Conservation (phyloP, 92 coral and sea anemone species). For the Pocillopora grandis region DNA sequence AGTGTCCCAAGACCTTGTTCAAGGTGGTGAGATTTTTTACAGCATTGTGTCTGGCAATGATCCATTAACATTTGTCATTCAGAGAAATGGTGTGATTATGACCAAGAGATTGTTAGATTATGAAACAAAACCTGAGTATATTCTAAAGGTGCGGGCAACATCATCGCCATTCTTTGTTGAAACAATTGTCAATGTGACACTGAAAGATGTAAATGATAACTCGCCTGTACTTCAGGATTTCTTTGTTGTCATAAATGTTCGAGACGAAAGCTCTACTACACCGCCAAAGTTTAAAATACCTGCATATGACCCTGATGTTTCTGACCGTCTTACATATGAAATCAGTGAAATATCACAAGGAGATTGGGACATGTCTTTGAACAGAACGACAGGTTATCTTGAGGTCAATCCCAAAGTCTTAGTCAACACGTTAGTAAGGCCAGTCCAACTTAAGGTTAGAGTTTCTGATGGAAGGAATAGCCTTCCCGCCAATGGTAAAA, state of each 20-base stretch:
- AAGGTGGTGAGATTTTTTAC: conserved; percentile 61
- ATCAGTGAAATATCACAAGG: conserved; percentile 56
- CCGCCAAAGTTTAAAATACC: conserved; percentile 77
- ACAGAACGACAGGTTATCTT: conserved; percentile 76
- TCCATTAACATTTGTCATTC: conserved; percentile 72
- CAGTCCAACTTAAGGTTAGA: conserved; percentile 58
- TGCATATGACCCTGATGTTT: conserved; percentile 91
- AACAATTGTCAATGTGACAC: conserved; percentile 59
- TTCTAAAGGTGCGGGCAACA: conserved; percentile 78
- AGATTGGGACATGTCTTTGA: conserved; percentile 63
- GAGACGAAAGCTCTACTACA: conserved; percentile 65
- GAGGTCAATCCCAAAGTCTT: conserved; percentile 75
- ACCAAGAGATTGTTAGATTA: conserved; percentile 69
- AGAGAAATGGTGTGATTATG: conserved; percentile 69
- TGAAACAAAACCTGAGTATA: conserved; percentile 77
- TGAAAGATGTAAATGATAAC: conserved; percentile 86
- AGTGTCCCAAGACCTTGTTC: conserved; percentile 67
- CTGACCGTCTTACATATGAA: conserved; percentile 61
- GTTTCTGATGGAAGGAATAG: conserved; percentile 71
- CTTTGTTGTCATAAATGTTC: conserved; percentile 83
- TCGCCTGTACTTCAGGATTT: conserved; percentile 80
- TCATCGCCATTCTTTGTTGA: conserved; percentile 72
- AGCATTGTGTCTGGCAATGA: conserved; percentile 74
- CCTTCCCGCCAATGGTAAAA: conserved; percentile 68
- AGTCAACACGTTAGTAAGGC: conserved; percentile 48